Evolutionary conservation across 2,113 vertebrate genomes (phyloP).

Genomic region (Silurus meridionalis): DNA sequence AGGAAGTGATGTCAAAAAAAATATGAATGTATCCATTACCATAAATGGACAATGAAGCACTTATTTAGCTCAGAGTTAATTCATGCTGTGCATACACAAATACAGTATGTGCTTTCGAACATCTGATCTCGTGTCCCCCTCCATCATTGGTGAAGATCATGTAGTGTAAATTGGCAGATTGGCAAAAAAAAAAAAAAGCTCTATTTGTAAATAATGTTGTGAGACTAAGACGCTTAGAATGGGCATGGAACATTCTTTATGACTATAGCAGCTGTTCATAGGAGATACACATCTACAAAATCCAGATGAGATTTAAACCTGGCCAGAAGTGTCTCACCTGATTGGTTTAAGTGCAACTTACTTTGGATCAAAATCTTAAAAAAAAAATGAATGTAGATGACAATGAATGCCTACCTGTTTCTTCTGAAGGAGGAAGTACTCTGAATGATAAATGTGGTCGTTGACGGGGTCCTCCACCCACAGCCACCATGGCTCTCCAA

Average conservation of each 20-base stretch:
- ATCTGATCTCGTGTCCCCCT: neutral
- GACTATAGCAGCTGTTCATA: neutral
- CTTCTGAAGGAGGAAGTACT: conserved; percentile 96
- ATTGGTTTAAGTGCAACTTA: neutral
- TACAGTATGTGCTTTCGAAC: neutral
- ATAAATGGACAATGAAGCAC: neutral
- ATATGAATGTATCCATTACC: neutral
- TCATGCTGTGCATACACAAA: neutral
- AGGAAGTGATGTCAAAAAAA: neutral
- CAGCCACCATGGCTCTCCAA: conserved; percentile 97
- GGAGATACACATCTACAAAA: neutral
- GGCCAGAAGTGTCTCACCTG: neutral
- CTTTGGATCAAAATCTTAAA: neutral
- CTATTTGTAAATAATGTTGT: neutral
- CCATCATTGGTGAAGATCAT: too few species aligned
- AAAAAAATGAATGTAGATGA: neutral
- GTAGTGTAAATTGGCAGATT: neutral
- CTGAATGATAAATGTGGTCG: conserved; percentile 98
- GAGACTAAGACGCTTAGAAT: neutral
- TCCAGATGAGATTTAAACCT: neutral
- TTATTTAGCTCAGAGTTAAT: neutral
- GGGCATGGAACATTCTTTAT: neutral
- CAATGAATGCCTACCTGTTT: conserved; percentile 80
- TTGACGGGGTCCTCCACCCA: conserved; percentile 98
- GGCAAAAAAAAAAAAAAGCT: neutral